Percentiles rank a stretch among this genome's conserved stretches.
These are phyloP conservation scores for Bostrychus sinensis DNA, from an alignment of 2,113 vertebrate genomes.

Conservation along the genomic window DNA sequence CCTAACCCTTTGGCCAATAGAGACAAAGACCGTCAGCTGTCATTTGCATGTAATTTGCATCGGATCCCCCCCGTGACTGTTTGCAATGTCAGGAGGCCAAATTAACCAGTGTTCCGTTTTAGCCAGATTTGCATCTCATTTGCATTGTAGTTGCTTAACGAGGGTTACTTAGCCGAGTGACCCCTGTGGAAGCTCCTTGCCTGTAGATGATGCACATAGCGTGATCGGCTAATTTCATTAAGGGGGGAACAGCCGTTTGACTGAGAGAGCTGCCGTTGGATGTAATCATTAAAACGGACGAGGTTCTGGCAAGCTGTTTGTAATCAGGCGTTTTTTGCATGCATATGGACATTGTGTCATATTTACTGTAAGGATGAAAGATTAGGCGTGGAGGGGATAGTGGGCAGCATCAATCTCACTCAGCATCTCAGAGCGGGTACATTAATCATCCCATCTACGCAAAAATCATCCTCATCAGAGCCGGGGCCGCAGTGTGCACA, in stretches of 20 bases:
- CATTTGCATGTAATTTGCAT: slow-evolving; percentile 85
- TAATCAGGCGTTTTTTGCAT: slow-evolving; percentile 70
- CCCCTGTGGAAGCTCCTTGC: slow-evolving; percentile 73
- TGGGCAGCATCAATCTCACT: slow-evolving; percentile 80
- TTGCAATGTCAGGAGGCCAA: slow-evolving; percentile 83
- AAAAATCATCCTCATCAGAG: slow-evolving; percentile 60
- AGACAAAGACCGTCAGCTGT: slow-evolving; percentile 61
- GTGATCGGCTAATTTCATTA: slow-evolving; percentile 79
- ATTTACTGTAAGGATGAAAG: slow-evolving; percentile 83
- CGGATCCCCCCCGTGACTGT: slow-evolving; percentile 69
- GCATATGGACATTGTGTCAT: slow-evolving; percentile 78
- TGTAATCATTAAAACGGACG: slow-evolving; percentile 72
- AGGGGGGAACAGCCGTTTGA: slow-evolving; percentile 66
- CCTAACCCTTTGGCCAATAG: slow-evolving; percentile 47
- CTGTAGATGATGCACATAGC: slow-evolving; percentile 59
- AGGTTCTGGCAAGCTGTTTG: slow-evolving; percentile 77
- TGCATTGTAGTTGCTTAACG: slow-evolving; percentile 78
- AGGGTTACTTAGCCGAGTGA: slow-evolving; percentile 77
- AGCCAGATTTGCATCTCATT: slow-evolving; percentile 80
- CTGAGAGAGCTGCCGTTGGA: slow-evolving; percentile 71
- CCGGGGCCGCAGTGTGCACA: slow-evolving; percentile 47
- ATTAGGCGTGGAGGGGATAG: slow-evolving; percentile 74
- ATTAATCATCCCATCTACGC: slow-evolving; percentile 76
- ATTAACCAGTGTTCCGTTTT: slow-evolving; percentile 82
- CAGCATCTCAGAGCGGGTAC: slow-evolving; percentile 69